Conservation (phyloP, 2,888 invertebrate species). For the Esperia sulphurella region DNA sequence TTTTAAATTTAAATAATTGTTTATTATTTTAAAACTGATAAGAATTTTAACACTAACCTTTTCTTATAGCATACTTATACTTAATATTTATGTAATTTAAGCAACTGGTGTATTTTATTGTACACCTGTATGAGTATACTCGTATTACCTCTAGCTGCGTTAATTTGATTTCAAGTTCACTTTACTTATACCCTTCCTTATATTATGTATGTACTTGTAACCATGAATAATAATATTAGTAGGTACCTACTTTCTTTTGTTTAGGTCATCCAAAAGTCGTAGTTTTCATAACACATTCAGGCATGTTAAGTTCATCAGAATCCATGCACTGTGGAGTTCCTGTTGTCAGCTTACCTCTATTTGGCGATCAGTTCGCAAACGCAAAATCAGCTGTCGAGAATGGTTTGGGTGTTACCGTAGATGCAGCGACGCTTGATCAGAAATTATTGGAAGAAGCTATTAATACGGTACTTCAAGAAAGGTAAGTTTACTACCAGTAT, state of each 20-base stretch:
- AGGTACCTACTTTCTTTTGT: not conserved
- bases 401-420: slow-evolving; percentile 61
- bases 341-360: slow-evolving; percentile 70
- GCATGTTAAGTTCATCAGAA: slow-evolving; percentile 71
- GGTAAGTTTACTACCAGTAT: not conserved
- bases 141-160: no score
- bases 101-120: no score
- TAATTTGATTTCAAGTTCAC: no score
- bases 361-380: slow-evolving; percentile 74
- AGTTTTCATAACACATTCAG: slow-evolving; percentile 73
- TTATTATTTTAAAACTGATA: no score
- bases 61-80: no score
- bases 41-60: no score
- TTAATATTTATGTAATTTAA: no score
- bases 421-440: slow-evolving; percentile 25
- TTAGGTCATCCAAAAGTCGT: slow-evolving; percentile 72
- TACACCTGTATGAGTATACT: no score
- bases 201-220: no score
- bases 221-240: no score
- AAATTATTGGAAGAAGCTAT: not conserved
- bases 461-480: not conserved
- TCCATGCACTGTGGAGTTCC: slow-evolving; percentile 58
- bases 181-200: no score
- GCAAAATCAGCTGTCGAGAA: slow-evolving; percentile 55
- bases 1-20: no score